phyloP scores from a whole-genome alignment of 2,888 invertebrate genomes.

The Sepioteuthis lessoniana region DNA sequence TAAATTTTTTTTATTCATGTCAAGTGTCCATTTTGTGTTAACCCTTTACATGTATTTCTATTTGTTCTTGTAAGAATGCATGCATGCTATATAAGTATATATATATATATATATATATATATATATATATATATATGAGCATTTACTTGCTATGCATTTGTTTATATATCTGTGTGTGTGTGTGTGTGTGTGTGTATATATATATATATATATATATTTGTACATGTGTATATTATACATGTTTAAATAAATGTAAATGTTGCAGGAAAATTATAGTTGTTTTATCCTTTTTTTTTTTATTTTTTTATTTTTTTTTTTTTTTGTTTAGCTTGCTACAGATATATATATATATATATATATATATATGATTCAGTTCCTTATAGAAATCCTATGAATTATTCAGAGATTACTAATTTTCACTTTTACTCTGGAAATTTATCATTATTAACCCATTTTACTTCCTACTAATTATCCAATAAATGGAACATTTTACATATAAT shows the following conservation, averaged over 20 bases:
- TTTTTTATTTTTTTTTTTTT: too few species aligned
- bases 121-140: not conserved
- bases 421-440: too few species aligned
- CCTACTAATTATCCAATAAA: too few species aligned
- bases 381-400: too few species aligned
- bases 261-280: not conserved
- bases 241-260: not conserved
- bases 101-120: not conserved
- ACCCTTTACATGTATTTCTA: not conserved
- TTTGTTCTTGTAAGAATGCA: not conserved
- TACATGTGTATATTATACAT: constrained; percentile 36
- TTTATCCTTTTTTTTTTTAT: too few species aligned
- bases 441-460: too few species aligned
- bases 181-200: not conserved
- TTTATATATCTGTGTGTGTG: not conserved
- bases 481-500: too few species aligned
- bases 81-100: not conserved
- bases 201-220: not conserved
- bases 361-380: too few species aligned
- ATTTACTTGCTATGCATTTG: not conserved
- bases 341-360: too few species aligned
- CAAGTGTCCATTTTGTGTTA: not conserved
- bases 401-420: too few species aligned
- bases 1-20: too few species aligned
- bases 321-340: too few species aligned